phyloP scores from a whole-genome alignment of 2,797 vertebrate species.

The Pitangus sulphuratus region DNA sequence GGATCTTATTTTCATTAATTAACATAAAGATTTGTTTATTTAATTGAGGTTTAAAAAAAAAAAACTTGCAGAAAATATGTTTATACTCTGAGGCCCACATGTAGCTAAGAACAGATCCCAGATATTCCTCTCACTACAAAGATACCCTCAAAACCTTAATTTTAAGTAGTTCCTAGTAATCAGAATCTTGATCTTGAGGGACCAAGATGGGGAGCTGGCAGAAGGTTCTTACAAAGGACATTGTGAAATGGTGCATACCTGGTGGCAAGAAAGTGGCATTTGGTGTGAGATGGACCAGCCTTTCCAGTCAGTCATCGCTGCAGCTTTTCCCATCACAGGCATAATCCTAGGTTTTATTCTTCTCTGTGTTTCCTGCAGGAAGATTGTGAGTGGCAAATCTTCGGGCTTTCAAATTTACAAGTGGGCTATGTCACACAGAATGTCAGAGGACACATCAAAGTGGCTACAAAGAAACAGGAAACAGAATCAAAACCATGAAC shows the following conservation, averaged over 20 bases:
- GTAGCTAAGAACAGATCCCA: background rate
- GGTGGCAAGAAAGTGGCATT: background rate
- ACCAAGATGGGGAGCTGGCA: background rate
- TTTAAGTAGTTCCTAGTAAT: background rate
- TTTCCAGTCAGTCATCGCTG: accelerated
- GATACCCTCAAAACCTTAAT: background rate
- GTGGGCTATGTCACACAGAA: background rate
- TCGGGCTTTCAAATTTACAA: background rate
- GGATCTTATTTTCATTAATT: background rate
- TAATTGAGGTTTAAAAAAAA: background rate
- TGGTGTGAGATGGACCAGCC: background rate
- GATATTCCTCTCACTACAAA: background rate
- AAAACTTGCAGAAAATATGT: background rate
- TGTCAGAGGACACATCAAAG: background rate
- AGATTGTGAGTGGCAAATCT: background rate
- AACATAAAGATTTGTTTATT: background rate
- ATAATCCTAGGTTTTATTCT: background rate
- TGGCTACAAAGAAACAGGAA: background rate
- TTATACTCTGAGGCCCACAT: background rate
- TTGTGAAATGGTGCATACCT: background rate
- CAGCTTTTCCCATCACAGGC: background rate
- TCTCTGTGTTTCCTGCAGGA: background rate
- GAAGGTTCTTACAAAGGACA: background rate
- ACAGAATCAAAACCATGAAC: background rate
- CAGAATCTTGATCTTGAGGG: background rate